Evolutionary conservation across 1,140 invertebrate genomes (phyloP), one percentile per base, ranked within the genome.

Genomic region (Leptinotarsa defecta): DNA sequence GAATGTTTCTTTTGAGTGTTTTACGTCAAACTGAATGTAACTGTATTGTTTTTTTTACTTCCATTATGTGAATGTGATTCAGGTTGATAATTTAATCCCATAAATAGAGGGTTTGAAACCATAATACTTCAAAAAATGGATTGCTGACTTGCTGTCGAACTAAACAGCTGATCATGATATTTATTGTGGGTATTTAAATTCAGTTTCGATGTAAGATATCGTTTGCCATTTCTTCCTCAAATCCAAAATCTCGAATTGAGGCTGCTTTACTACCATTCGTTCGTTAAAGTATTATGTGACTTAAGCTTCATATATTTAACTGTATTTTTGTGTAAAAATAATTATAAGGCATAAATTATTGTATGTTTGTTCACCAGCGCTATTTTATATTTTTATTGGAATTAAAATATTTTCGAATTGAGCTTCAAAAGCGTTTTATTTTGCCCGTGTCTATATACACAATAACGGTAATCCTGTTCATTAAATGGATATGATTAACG

Each of bases 241-340:
- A 77, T 52, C 74, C 74, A 79, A 80, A 80, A 77, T 79, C 78
- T 78, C 57, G 80, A 82, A 81, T 80, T 82, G 80, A 82, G 76
- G 75, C 70, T 65, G 80, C 78, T 80, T 77, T 81, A 78, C 24
- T 62, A 69, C 15, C 20, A 34, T 34, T 34, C 6, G 5, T 62
- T 71, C 4, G 20, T 71, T 17, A 27, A 62, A 61, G 34, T 71
- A 62, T 71, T 71, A 71, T 71, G 57, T 71, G 57, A n/a, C 22
- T 24, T 71, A 57, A 57, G 17, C 52, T 57, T 57, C 52, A 57
- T 57, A 13, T 15, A 57, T 57, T 57, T 57, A 61, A 27, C 19
- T 71, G 68, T 22, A 48, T 5, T 70, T 70, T 22, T 62, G 15
- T 71, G 48, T 71, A 24, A 71, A 71, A 49, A 62, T 71, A 61